Conservation (phyloP, 2,888 invertebrate genomes). For the Papilio protenor region DNA sequence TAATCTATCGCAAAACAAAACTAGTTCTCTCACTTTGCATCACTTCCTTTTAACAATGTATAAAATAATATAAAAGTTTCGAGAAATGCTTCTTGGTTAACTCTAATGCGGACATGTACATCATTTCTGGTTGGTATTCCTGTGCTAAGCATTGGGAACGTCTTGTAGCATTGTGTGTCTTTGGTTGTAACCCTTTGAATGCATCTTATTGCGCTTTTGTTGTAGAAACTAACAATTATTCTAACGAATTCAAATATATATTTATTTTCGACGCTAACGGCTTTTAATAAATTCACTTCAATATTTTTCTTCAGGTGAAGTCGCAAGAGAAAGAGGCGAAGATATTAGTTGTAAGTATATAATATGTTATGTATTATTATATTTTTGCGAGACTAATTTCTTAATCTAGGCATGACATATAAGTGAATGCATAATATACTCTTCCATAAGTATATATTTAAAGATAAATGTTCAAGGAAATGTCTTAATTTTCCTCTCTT, state of each 20-base stretch:
- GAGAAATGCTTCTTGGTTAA: conserved; percentile 83
- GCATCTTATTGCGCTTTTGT: conserved; percentile 74
- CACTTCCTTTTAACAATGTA: conserved; percentile 56
- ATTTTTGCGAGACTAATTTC: neutral
- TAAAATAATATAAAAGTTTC: conserved; percentile 55
- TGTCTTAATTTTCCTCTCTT: too few species aligned
- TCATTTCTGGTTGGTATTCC: conserved; percentile 80
- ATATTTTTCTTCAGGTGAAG: conserved; percentile 86
- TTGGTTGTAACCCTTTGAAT: conserved; percentile 56
- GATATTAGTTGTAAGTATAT: conserved; percentile 89
- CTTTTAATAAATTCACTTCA: conserved; percentile 38
- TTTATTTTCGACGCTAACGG: conserved; percentile 27
- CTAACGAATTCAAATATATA: conserved; percentile 34
- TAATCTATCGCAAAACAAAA: conserved; percentile 50
- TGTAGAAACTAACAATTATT: conserved; percentile 58
- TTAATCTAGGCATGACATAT: neutral
- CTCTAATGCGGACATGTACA: conserved; percentile 80
- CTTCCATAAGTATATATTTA: too few species aligned
- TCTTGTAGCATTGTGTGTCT: conserved; percentile 66
- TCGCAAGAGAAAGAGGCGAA: conserved; percentile 89
- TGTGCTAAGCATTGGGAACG: conserved; percentile 69
- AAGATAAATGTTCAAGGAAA: too few species aligned
- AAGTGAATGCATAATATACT: neutral
- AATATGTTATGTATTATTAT: neutral
- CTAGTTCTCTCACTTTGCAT: conserved; percentile 65